A percentile compares a stretch with the other conserved stretches of the same genome.
These are phyloP conservation scores for Barbus barbus DNA, from an alignment of 2,113 vertebrate genomes.

Conservation along the genomic window DNA sequence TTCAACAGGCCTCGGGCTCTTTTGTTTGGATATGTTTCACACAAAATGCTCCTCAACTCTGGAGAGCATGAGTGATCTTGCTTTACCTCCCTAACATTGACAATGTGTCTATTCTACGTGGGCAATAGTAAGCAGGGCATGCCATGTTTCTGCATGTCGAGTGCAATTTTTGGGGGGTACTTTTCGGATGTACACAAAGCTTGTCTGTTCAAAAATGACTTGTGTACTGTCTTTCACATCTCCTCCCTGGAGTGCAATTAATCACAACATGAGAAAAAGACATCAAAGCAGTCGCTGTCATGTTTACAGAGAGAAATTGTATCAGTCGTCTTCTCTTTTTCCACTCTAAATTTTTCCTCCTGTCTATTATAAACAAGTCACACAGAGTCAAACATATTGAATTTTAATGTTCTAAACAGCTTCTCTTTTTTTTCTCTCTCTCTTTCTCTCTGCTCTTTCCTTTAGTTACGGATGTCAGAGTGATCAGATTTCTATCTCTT, in stretches of 20 bases:
- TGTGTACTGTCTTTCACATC: constrained; percentile 39
- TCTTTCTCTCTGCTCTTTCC: background rate
- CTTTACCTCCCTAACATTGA: constrained; percentile 45
- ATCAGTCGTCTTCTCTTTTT: background rate
- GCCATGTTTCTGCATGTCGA: constrained; percentile 57
- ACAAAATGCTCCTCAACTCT: constrained; percentile 43
- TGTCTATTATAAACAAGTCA: background rate
- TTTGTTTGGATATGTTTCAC: constrained; percentile 52
- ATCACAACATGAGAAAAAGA: constrained; percentile 30
- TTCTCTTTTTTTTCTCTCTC: background rate
- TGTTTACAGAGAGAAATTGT: constrained; percentile 31
- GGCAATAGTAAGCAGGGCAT: constrained; percentile 52
- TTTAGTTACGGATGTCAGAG: constrained; percentile 21
- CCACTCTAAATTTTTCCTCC: background rate
- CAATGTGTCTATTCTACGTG: constrained; percentile 53
- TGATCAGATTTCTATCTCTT: constrained; percentile 35
- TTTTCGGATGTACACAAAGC: background rate
- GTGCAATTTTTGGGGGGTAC: background rate
- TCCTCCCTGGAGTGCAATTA: constrained; percentile 17
- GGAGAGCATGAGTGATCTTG: constrained; percentile 56
- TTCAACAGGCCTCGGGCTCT: constrained; percentile 41
- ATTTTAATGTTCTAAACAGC: constrained; percentile 33
- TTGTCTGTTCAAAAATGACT: background rate
- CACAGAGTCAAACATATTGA: background rate
- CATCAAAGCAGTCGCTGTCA: constrained; percentile 14